A percentile compares a stretch with the other conserved stretches of the same genome.
Conservation (phyloP, 1,140 invertebrate species). For the Copidosoma floridanum region DNA sequence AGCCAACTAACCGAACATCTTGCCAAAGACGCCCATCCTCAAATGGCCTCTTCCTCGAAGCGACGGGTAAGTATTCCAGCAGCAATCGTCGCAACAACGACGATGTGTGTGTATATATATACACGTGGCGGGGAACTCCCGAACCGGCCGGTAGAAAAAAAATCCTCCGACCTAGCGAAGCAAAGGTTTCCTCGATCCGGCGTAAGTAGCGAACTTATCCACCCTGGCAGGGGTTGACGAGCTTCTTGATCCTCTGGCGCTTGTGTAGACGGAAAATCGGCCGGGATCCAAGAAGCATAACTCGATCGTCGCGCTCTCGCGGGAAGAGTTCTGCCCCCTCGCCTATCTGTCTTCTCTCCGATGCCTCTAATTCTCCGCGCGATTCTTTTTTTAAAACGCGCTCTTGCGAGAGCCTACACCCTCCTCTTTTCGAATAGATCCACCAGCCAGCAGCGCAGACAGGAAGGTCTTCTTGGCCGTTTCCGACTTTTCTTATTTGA, state of each 20-base stretch:
- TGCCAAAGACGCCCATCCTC: constrained; percentile 11
- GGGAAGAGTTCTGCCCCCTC: neutral
- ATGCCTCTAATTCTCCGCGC: neutral
- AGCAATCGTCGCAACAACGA: too few relatives aligned
- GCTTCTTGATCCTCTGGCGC: constrained; percentile 37
- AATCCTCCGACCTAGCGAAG: too few relatives aligned
- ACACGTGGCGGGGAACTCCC: too few relatives aligned
- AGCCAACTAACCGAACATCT: constrained; percentile 26
- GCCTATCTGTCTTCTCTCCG: neutral
- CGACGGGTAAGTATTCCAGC: too few relatives aligned
- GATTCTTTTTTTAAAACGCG: too few relatives aligned
- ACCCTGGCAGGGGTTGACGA: constrained; percentile 14
- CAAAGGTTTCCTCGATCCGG: too few relatives aligned
- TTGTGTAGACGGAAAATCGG: constrained; percentile 34
- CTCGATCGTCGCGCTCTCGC: neutral
- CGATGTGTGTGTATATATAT: too few relatives aligned
- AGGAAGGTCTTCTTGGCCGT: neutral
- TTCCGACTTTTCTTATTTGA: neutral
- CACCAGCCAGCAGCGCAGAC: neutral
- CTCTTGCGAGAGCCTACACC: too few relatives aligned
- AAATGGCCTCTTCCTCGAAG: too few relatives aligned
- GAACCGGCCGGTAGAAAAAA: too few relatives aligned
- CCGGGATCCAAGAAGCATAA: constrained; percentile 25
- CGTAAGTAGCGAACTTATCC: too few relatives aligned
- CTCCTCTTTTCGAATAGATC: neutral